phyloP scores from a whole-genome alignment of 2,113 vertebrate genomes.

The human region DNA sequence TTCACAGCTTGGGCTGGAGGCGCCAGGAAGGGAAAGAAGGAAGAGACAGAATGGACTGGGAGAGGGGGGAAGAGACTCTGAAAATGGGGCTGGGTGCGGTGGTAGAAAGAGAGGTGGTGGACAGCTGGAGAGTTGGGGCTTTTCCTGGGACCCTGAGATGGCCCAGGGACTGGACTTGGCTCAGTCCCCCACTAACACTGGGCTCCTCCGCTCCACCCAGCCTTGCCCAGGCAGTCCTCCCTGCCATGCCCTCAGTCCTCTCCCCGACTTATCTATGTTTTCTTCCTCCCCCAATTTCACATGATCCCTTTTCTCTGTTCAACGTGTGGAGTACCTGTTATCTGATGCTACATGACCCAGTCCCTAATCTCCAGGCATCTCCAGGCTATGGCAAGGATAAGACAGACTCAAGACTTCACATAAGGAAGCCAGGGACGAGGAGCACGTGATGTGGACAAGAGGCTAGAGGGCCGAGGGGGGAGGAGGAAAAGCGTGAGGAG shows the following conservation, averaged over 20 bases:
- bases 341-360: not conserved
- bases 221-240: not conserved
- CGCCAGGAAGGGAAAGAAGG: not conserved
- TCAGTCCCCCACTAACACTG: too few species aligned
- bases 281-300: not conserved
- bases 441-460: not conserved
- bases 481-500: not conserved
- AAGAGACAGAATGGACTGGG: not conserved
- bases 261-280: not conserved
- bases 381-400: not conserved
- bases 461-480: not conserved
- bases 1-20: not conserved
- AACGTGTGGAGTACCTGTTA: too few species aligned
- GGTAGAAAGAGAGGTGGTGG: too few species aligned
- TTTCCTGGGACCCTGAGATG: not conserved
- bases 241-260: too few species aligned
- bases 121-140: too few species aligned
- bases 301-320: not conserved
- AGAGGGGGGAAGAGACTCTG: not conserved
- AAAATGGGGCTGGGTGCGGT: not conserved
- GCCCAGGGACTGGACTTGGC: not conserved
- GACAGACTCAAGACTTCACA: not conserved
- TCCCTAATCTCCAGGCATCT: not conserved
- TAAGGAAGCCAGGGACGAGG: not conserved
- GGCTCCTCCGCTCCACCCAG: not conserved